Evolutionary conservation across 2,113 vertebrate species (phyloP).

Genomic region (Amphilophus citrinellus): DNA sequence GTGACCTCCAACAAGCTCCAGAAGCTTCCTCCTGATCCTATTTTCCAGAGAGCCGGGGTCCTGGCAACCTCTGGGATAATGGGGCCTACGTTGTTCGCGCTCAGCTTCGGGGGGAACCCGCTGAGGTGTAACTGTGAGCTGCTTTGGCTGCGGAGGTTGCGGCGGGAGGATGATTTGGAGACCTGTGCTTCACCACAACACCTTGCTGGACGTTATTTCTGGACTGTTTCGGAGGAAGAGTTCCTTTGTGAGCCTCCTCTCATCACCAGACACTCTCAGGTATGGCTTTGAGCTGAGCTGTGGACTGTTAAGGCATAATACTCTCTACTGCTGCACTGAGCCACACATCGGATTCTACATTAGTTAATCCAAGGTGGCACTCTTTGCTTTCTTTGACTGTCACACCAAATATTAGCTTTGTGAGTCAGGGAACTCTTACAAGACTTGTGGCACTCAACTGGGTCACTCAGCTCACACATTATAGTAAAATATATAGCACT

Average conservation of each 20-base stretch:
- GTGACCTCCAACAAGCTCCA: slow-evolving; percentile 99
- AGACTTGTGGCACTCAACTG: slow-evolving; percentile 17
- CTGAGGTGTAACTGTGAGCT: slow-evolving; percentile 99
- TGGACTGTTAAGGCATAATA: slow-evolving; percentile 11
- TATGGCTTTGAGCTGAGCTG: slow-evolving; percentile 33
- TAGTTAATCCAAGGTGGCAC: slow-evolving; percentile 45
- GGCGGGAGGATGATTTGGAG: slow-evolving; percentile 94
- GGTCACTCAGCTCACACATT: slow-evolving; percentile 25
- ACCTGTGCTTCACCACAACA: slow-evolving; percentile 95
- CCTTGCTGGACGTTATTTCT: slow-evolving; percentile 95
- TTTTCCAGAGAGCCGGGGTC: slow-evolving; percentile 95
- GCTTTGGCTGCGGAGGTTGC: slow-evolving; percentile 92
- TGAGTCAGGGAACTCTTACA: slow-evolving; percentile 23
- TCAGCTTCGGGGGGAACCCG: slow-evolving; percentile 98
- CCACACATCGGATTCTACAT: neutral
- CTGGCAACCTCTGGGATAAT: slow-evolving; percentile 94
- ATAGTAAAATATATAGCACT: slow-evolving; percentile 37
- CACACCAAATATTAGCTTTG: slow-evolving; percentile 56
- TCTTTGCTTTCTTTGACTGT: slow-evolving; percentile 37
- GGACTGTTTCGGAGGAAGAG: slow-evolving; percentile 98
- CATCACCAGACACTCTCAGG: slow-evolving; percentile 94
- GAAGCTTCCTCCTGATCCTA: slow-evolving; percentile 96
- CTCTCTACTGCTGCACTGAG: slow-evolving; percentile 6
- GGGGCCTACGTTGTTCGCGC: slow-evolving; percentile 89
- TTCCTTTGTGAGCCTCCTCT: slow-evolving; percentile 98